Conservation (phyloP, 1,140 invertebrate genomes). For the Gryllus bimaculatus region DNA sequence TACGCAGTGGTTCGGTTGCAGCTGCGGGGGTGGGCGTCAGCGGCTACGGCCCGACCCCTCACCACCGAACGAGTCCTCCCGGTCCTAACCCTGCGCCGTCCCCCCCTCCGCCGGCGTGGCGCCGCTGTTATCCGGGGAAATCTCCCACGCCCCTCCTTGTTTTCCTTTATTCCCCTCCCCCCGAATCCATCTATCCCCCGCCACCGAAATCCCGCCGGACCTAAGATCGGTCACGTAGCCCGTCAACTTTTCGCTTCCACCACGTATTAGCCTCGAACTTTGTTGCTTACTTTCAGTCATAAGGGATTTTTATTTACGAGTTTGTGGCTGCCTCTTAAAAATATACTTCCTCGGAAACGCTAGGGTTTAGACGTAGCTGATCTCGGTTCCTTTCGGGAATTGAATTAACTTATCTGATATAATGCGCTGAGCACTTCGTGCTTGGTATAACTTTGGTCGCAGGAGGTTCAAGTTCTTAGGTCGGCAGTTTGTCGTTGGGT, state of each 20-base stretch:
- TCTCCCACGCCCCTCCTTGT: conserved; percentile 2
- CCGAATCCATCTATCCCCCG: neutral
- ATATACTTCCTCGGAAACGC: neutral
- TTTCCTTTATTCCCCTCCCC: neutral
- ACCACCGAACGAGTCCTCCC: too few species aligned
- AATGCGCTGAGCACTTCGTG: neutral
- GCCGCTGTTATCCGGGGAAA: neutral
- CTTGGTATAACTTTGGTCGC: neutral
- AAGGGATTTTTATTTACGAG: neutral
- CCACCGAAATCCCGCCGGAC: neutral
- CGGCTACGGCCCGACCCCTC: too few species aligned
- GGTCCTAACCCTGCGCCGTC: too few species aligned
- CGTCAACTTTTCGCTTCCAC: neutral
- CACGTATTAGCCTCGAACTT: neutral
- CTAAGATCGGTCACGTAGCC: neutral
- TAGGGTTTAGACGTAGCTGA: neutral
- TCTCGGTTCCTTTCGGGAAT: neutral
- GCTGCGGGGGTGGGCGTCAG: too few species aligned
- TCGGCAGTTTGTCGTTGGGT: neutral
- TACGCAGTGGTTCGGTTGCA: too few species aligned
- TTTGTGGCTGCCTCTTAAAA: neutral
- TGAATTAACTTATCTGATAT: conserved; percentile 6
- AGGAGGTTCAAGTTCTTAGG: neutral
- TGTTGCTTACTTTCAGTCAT: neutral
- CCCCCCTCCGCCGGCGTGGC: too few species aligned